phyloP scores from a whole-genome alignment of 2,113 vertebrate genomes.

The Synodontis membranacea region DNA sequence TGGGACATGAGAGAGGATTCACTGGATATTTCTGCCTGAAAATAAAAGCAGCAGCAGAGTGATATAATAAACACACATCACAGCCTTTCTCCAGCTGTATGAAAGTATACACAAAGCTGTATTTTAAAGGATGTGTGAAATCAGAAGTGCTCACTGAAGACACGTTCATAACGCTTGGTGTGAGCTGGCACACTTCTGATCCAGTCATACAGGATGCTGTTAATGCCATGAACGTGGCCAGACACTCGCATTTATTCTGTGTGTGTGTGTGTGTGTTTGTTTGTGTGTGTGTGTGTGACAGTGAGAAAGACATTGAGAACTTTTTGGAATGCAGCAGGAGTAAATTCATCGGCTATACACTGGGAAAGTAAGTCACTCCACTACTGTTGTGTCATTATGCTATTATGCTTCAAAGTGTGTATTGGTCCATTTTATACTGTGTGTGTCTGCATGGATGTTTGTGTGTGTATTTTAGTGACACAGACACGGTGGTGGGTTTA shows the following conservation, averaged over 20 bases:
- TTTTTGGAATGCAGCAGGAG: constrained; percentile 97
- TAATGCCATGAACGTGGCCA: not conserved
- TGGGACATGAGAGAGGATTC: no score
- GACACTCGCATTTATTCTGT: not conserved
- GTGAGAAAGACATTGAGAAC: constrained; percentile 97
- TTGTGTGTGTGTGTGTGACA: constrained; percentile 58
- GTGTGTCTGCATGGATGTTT: constrained; percentile 27
- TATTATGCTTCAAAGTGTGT: not conserved
- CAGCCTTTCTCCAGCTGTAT: not conserved
- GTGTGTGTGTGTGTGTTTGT: constrained; percentile 22
- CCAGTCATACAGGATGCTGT: not conserved
- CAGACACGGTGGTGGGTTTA: constrained; percentile 92
- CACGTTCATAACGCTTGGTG: not conserved
- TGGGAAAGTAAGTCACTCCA: constrained; percentile 81
- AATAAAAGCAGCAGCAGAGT: not conserved
- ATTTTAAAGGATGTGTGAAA: not conserved
- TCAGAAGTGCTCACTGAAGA: not conserved
- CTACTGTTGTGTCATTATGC: not conserved
- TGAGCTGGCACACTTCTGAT: not conserved
- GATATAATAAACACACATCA: not conserved
- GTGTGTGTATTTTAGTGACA: constrained; percentile 78
- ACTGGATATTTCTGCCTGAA: no score
- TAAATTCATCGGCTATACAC: constrained; percentile 97
- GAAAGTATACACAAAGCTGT: no score
- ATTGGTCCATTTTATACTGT: not conserved